Percentiles rank a stretch among this genome's conserved stretches.
These are phyloP conservation scores for Cryptotis parvus DNA, from an alignment of 2,113 vertebrate genomes.

Conservation along the genomic window DNA sequence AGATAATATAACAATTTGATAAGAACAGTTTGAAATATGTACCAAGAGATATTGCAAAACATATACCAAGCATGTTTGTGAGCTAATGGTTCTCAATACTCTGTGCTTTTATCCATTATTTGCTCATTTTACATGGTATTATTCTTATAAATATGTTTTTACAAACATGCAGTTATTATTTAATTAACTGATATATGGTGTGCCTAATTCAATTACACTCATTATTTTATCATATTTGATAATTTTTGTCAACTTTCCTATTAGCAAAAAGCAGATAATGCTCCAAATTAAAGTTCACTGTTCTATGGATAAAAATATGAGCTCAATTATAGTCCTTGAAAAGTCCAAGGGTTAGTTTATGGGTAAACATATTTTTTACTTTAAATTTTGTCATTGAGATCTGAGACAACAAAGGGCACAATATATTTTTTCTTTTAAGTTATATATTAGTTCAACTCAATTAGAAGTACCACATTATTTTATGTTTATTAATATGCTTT, in stretches of 20 bases:
- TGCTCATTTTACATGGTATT: slow-evolving; percentile 49
- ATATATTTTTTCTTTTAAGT: slow-evolving; percentile 14
- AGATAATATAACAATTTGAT: slow-evolving; percentile 55
- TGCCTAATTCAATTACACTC: slow-evolving; percentile 6
- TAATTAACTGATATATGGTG: slow-evolving; percentile 29
- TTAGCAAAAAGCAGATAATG: background rate
- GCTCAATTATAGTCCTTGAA: too few relatives aligned
- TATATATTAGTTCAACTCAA: background rate
- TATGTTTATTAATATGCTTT: slow-evolving; percentile 7
- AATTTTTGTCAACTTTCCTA: background rate
- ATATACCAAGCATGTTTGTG: slow-evolving; percentile 6
- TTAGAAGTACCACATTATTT: background rate
- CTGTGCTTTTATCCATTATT: background rate
- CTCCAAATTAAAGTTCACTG: background rate
- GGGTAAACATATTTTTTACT: background rate
- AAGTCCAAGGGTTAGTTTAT: too few relatives aligned
- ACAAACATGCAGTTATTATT: slow-evolving; percentile 20
- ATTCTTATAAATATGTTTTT: slow-evolving; percentile 42
- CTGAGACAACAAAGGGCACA: background rate
- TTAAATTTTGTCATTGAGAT: background rate
- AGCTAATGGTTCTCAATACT: slow-evolving; percentile 53
- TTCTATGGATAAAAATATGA: background rate
- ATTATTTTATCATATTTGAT: slow-evolving; percentile 11
- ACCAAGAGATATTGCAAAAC: slow-evolving; percentile 32
- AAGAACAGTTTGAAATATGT: slow-evolving; percentile 43